A percentile compares a stretch with the other conserved stretches of the same genome.
Evolutionary conservation across 2,113 vertebrate genomes (phyloP).

Genomic region (Microcebus tavaratra): DNA sequence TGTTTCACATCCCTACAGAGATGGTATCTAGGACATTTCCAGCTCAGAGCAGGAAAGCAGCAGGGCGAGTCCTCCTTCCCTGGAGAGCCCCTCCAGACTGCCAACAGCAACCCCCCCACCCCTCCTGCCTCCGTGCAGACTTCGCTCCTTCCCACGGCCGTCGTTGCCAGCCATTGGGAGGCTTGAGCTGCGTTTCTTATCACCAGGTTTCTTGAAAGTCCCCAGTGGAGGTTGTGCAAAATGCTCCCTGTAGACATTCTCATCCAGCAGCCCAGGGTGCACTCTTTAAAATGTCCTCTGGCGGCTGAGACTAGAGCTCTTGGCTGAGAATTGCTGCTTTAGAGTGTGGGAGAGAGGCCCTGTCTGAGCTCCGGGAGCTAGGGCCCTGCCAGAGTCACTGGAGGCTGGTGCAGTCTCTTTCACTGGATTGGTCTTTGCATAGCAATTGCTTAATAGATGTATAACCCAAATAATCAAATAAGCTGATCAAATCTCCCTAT

Average conservation of each 20-base stretch:
- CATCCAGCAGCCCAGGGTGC: background rate
- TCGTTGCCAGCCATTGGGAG: background rate
- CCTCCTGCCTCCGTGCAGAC: background rate
- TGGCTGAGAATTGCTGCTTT: background rate
- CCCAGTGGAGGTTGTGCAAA: background rate
- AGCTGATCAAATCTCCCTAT: background rate
- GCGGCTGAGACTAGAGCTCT: background rate
- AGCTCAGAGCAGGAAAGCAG: background rate
- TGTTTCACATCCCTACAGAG: background rate
- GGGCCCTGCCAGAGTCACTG: background rate
- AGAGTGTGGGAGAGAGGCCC: rapidly evolving
- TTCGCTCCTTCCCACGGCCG: background rate
- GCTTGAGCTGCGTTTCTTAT: background rate
- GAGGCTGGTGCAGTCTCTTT: background rate
- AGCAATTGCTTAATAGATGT: background rate
- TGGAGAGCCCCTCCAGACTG: background rate
- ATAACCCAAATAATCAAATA: background rate
- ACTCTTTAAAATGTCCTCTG: background rate
- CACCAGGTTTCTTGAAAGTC: background rate
- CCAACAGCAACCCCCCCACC: background rate
- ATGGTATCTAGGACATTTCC: background rate
- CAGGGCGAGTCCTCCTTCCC: rapidly evolving
- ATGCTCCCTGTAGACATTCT: background rate
- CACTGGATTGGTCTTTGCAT: background rate
- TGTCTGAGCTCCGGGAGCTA: background rate